Evolutionary conservation across 1,140 invertebrate species (phyloP).

Genomic region (Acromyrmex echinatior): DNA sequence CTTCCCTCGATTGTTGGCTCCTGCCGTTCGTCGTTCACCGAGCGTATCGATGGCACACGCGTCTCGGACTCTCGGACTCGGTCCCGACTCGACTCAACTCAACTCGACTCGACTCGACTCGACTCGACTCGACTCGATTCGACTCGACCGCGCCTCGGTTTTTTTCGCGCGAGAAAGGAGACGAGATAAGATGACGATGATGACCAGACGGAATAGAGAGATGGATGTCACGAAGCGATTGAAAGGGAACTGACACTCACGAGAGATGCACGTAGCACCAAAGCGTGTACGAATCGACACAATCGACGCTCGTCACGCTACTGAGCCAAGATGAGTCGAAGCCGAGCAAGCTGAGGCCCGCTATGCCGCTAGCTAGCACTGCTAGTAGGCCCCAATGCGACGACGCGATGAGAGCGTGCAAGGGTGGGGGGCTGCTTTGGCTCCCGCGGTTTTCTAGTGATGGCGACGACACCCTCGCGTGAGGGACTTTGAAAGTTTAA

Average conservation of each 20-base stretch:
- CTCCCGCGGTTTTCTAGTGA: slow-evolving; percentile 13
- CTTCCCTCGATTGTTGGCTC: slow-evolving; percentile 46
- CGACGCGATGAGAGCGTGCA: slow-evolving; percentile 13
- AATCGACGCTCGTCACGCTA: slow-evolving; percentile 79
- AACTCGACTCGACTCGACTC: not conserved
- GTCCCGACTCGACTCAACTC: not conserved
- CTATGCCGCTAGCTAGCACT: slow-evolving; percentile 27
- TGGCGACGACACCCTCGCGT: slow-evolving; percentile 37
- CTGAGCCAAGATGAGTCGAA: slow-evolving; percentile 47
- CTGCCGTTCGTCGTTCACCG: slow-evolving; percentile 11
- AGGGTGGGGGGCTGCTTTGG: slow-evolving; percentile 18
- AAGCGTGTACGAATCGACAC: slow-evolving; percentile 70
- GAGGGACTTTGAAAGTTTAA: too few species aligned
- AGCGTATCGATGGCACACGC: slow-evolving; percentile 38
- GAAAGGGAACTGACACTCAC: not conserved
- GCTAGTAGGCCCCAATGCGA: not conserved
- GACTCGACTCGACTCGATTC: not conserved
- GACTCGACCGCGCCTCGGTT: not conserved
- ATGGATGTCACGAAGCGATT: not conserved
- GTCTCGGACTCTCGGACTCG: slow-evolving; percentile 33
- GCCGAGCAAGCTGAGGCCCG: slow-evolving; percentile 39
- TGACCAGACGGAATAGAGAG: not conserved
- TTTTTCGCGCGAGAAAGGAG: not conserved
- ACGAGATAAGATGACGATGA: not conserved
- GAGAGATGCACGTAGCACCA: slow-evolving; percentile 16